Evolutionary conservation across 2,888 invertebrate genomes (phyloP).

Genomic region (Agapetus fuscipes): DNA sequence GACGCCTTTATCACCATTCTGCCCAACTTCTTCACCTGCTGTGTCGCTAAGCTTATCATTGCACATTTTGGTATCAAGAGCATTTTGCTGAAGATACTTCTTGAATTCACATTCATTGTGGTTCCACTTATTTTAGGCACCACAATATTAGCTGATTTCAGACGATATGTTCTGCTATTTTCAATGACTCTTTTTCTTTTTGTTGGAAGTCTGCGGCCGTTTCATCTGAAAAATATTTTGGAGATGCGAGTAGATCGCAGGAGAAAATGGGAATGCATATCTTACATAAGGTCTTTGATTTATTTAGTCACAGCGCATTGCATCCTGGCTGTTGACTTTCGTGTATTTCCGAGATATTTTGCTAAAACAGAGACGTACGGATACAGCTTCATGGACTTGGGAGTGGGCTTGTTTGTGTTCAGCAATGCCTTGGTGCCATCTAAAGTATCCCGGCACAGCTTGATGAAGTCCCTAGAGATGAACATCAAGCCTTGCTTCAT

Average conservation of each 20-base stretch:
- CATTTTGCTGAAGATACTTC: slow-evolving; percentile 27
- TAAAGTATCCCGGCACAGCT: slow-evolving; percentile 33
- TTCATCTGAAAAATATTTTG: slow-evolving; percentile 8
- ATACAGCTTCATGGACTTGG: slow-evolving; percentile 89
- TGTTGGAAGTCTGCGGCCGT: no score
- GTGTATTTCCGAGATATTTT: slow-evolving; percentile 71
- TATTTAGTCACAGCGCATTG: slow-evolving; percentile 67
- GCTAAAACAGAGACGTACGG: slow-evolving; percentile 85
- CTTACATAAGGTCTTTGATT: slow-evolving; percentile 58
- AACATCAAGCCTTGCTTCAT: slow-evolving; percentile 33
- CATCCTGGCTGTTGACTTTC: slow-evolving; percentile 92
- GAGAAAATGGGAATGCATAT: slow-evolving; percentile 41
- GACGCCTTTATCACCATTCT: slow-evolving; percentile 35
- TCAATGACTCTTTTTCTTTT: slow-evolving; percentile 20
- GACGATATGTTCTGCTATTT: slow-evolving; percentile 5
- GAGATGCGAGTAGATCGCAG: slow-evolving; percentile 20
- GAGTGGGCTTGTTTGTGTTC: slow-evolving; percentile 81
- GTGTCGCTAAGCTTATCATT: slow-evolving; percentile 22
- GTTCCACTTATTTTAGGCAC: slow-evolving; percentile 46
- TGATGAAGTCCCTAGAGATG: slow-evolving; percentile 23
- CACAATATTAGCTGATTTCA: slow-evolving; percentile 38
- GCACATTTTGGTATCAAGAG: slow-evolving; percentile 14
- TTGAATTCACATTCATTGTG: slow-evolving; percentile 48
- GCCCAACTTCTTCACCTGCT: slow-evolving; percentile 15
- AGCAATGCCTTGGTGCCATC: slow-evolving; percentile 68